These are phyloP conservation scores for Metridium senile DNA, from an alignment of 92 coral and sea anemone species.

Conservation along the genomic window DNA sequence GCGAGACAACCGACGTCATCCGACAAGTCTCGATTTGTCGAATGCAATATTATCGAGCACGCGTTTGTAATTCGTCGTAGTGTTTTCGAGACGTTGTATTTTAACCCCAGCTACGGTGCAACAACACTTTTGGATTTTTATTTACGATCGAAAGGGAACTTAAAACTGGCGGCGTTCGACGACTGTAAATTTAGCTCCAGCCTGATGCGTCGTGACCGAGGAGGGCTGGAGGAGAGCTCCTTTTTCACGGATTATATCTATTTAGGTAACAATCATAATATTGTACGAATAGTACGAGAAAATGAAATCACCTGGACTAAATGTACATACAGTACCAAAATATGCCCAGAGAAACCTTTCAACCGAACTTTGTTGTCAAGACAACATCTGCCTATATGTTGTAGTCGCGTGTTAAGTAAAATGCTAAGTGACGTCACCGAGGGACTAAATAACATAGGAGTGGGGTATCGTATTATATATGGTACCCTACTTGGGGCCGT, in stretches of 20 bases:
- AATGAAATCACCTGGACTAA: slow-evolving; percentile 48
- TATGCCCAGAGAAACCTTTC: slow-evolving; percentile 52
- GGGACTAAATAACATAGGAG: slow-evolving; percentile 33
- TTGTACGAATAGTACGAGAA: slow-evolving; percentile 45
- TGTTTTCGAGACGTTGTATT: slow-evolving; percentile 30
- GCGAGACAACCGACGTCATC: not conserved
- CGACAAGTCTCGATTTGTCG: not conserved
- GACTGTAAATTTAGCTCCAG: slow-evolving; percentile 22
- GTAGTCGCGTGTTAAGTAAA: slow-evolving; percentile 35
- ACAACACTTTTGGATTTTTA: slow-evolving; percentile 48
- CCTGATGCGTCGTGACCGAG: slow-evolving; percentile 38
- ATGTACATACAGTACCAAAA: slow-evolving; percentile 28
- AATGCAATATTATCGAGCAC: slow-evolving; percentile 48
- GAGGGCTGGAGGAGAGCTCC: slow-evolving; percentile 6
- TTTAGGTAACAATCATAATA: slow-evolving; percentile 31
- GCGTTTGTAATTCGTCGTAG: slow-evolving; percentile 43
- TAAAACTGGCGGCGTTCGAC: slow-evolving; percentile 33
- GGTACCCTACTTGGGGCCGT: slow-evolving; percentile 65
- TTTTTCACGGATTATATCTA: slow-evolving; percentile 42
- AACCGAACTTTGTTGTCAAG: slow-evolving; percentile 4
- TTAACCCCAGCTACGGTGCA: slow-evolving; percentile 32
- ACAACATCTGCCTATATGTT: slow-evolving; percentile 42
- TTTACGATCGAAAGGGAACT: slow-evolving; percentile 24
- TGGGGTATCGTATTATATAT: slow-evolving; percentile 51
- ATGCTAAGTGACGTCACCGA: slow-evolving; percentile 20